Evolutionary conservation across 2,888 invertebrate genomes (phyloP).

Genomic region (Aproaerema taeniolella): DNA sequence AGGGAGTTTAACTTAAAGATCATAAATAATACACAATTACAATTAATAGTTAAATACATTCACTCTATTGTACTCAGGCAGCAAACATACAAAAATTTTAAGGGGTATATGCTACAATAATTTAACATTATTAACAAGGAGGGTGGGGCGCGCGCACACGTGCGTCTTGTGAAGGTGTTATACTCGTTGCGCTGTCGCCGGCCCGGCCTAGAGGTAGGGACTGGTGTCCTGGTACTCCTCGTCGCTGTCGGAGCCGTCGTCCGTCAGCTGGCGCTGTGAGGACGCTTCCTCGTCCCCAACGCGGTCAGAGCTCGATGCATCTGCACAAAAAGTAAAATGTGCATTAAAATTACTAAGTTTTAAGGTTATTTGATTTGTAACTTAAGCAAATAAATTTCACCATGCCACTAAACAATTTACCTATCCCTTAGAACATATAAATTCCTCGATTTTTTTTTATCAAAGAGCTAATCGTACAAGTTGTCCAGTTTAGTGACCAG

Average conservation of each 20-base stretch:
- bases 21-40: constrained; percentile 54
- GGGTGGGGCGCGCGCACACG: neutral
- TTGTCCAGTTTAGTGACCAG: no score
- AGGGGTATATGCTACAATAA: constrained; percentile 43
- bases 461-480: no score
- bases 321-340: constrained; percentile 31
- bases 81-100: constrained; percentile 48
- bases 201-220: constrained; percentile 52
- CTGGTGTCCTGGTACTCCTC: constrained; percentile 70
- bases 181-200: constrained; percentile 9
- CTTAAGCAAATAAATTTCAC: no score
- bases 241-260: constrained; percentile 66
- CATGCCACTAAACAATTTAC: no score
- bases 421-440: no score
- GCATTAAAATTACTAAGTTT: neutral
- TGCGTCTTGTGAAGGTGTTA: constrained; percentile 2
- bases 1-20: constrained; percentile 43
- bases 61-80: constrained; percentile 55
- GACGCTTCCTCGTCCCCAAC: constrained; percentile 52
- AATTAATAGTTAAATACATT: constrained; percentile 72
- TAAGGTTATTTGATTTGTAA: no score
- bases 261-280: constrained; percentile 66
- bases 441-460: no score
- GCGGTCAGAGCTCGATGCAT: constrained; percentile 67
- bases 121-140: constrained; percentile 27